Evolutionary conservation across 2,797 vertebrate genomes (phyloP), one percentile per base, ranked within the genome.

Genomic region (Acanthurus tractus): DNA sequence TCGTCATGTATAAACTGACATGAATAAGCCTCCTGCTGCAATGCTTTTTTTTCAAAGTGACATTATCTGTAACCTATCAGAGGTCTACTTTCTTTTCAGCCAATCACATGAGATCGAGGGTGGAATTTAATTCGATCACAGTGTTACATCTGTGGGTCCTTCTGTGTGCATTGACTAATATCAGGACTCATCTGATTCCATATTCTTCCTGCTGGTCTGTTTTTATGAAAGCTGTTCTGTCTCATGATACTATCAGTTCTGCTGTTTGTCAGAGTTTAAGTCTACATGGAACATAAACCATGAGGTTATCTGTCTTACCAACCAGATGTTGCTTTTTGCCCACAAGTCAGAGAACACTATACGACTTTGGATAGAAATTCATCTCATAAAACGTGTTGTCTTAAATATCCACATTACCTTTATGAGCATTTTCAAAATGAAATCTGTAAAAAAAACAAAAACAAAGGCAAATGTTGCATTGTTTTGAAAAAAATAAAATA

Each of bases 401-500:
- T 29, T 29, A 29, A 29, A 29, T 29, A 29, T 29, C 25, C 25
- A 46, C 15, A 22, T 45, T 46, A 49, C 18, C 22, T 57, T 29
- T 45, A 34, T 12, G 13, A 18, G 14, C 8, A 29, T 9, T 11
- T 48, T 15, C 12, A 45, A 65, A 59, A 64, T 45, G 9, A 9
- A 42, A 52, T 48, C 22, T 53, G 20, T n/a, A 48, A 70, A 54
- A 2, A 22, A 11, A 22, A 5, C n/a, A n/a, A n/a, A n/a, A n/a
- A n/a, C n/a, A 65, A 66, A 68, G n/a, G 40, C 12, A 23, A 59
- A 46, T 18, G 10, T 13, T 20, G 48, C 9, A 42, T 29, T 44
- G 54, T 52, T 62, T 29, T 61, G 42, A 54, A 29, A 29, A 29
- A 11, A 50, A 56, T 14, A 36, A 48, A 65, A 22, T 56, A 20